Conservation (phyloP, 2,113 vertebrate genomes). For the Progne subis region DNA sequence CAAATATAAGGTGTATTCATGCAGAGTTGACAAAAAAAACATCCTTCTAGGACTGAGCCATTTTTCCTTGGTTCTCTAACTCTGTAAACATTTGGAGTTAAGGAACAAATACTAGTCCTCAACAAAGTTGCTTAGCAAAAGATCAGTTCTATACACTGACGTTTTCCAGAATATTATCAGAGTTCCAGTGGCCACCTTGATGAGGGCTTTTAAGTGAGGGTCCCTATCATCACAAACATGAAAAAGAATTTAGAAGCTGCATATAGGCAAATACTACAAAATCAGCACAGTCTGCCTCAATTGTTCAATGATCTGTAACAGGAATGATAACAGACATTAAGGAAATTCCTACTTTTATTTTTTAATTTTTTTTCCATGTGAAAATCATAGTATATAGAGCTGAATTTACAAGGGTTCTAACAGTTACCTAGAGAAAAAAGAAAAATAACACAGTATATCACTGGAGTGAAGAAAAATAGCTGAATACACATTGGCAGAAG, state of each 20-base stretch:
- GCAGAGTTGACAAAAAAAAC: background rate
- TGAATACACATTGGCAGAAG: background rate
- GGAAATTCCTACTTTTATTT: background rate
- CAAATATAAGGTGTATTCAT: background rate
- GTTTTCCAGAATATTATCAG: background rate
- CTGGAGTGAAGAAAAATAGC: background rate
- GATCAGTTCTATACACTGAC: background rate
- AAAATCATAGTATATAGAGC: background rate
- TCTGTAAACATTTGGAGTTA: background rate
- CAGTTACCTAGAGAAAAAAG: background rate
- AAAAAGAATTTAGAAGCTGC: background rate
- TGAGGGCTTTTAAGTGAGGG: background rate
- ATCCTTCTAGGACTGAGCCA: background rate
- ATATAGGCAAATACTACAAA: background rate
- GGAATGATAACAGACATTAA: background rate
- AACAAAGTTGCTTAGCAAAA: background rate
- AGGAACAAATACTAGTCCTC: background rate
- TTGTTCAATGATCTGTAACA: background rate
- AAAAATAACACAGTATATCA: background rate
- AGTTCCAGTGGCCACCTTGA: background rate
- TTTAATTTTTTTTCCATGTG: background rate
- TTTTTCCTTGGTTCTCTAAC: background rate
- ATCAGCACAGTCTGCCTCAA: background rate
- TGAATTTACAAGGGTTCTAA: background rate
- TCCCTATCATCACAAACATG: background rate